Evolutionary conservation across 2,888 invertebrate genomes (phyloP), one percentile per base, ranked within the genome.

Genomic region (Caenorhabditis macrosperma): DNA sequence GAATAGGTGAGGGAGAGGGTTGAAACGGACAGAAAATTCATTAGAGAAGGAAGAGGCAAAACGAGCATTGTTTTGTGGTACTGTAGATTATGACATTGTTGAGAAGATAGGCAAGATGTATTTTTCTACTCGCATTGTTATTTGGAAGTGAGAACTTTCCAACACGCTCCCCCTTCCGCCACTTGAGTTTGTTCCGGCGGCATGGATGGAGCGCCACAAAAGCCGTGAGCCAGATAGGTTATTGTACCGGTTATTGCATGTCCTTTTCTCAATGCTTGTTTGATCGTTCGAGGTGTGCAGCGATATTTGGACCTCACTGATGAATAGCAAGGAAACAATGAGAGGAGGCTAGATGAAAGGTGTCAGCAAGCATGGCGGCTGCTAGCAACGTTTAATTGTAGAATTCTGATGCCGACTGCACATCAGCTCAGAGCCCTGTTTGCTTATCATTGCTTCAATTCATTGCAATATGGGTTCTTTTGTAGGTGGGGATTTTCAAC

Each of bases 271-370:
- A 55, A 55, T 60, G 54, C 61, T 61, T 71, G 71, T 71, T 71
- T 71, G 71, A 61, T 59, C 50, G 33, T 63, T 72, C 46, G 52
- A 69, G 69, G 57, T 48, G 46, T 54, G 60, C 46, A 54, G 30
- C 67, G 71, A 54, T 71, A 71, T 69, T 69, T 60, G 61, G 64
- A 46, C 64, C 74, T 74, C 74, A 69, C 35, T 52, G 69, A 64
- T 77, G 68, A 77, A 76, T 69, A 66, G 77, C 35, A 30, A 46
- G 69, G 77, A 69, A 69, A 77, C 69, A 77, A 77, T 69, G 26
- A 20, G 54, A 59, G 63, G 64, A 71, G 68, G 77, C 48, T 59
- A 69, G 64, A 77, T 63, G 69, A 63, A 69, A 69, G 77, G 74
- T 74, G 64, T 64, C 59, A 64, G 64, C 57, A 72, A 64, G 71